These are phyloP conservation scores for Prunella himalayana DNA, from an alignment of 2,113 vertebrate genomes.

Conservation along the genomic window DNA sequence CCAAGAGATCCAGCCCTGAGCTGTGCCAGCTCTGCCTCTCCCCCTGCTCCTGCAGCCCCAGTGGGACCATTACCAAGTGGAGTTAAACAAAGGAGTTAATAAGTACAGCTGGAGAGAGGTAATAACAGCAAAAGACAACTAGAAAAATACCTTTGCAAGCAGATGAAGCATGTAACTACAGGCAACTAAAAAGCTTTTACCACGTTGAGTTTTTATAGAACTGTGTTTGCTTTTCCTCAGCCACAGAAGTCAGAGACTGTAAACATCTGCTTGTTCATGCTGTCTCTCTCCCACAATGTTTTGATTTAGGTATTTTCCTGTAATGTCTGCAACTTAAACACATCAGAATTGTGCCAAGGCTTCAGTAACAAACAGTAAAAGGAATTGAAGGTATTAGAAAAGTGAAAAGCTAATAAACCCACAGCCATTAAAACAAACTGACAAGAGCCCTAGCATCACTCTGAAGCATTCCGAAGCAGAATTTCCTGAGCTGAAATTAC, in stretches of 20 bases:
- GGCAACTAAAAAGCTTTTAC: neutral
- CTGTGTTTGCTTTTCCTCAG: neutral
- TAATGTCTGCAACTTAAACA: constrained; percentile 30
- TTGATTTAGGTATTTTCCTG: constrained; percentile 42
- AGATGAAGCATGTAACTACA: neutral
- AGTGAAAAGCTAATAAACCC: neutral
- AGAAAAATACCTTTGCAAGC: neutral
- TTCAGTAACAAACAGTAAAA: neutral
- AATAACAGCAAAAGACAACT: neutral
- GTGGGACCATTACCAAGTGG: neutral
- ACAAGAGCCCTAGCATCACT: neutral
- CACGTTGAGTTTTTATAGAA: neutral
- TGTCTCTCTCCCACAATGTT: constrained; percentile 44
- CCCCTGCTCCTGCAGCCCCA: neutral
- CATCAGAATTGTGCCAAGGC: constrained; percentile 8
- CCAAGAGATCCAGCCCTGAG: neutral
- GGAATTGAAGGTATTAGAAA: neutral
- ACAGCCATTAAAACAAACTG: neutral
- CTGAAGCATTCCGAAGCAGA: neutral
- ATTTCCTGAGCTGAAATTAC: neutral
- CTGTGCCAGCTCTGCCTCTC: neutral
- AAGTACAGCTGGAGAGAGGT: neutral
- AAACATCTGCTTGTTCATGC: constrained; percentile 41
- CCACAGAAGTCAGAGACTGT: constrained; percentile 10
- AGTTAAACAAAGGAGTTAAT: neutral